Evolutionary conservation across 2,888 invertebrate genomes (phyloP).

Genomic region (Macroteleia sp.): DNA sequence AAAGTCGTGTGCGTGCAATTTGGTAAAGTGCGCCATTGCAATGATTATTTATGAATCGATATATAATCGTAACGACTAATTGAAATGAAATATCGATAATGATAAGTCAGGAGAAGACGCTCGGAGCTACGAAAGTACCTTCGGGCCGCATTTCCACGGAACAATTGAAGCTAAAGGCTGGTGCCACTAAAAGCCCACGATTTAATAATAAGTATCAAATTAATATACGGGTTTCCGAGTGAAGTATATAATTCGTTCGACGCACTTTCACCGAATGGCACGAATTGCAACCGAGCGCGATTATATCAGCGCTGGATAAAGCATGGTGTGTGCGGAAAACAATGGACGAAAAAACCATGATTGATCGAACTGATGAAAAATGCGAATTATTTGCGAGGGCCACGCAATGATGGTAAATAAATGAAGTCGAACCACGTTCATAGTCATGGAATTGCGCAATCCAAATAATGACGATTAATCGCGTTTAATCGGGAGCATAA

Average conservation of each 20-base stretch:
- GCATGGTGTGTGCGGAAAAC: constrained; percentile 41
- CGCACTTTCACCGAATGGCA: constrained; percentile 43
- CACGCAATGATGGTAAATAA: constrained; percentile 29
- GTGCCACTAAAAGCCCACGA: neutral
- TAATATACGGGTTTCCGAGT: constrained; percentile 45
- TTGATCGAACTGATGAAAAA: constrained; percentile 28
- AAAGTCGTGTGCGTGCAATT: too few relatives aligned
- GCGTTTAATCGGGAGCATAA: constrained; percentile 24
- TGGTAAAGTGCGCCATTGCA: too few relatives aligned
- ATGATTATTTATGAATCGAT: too few relatives aligned
- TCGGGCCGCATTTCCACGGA: constrained; percentile 6
- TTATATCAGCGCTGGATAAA: constrained; percentile 36
- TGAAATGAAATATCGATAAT: too few relatives aligned
- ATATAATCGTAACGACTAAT: too few relatives aligned
- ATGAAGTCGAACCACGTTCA: neutral
- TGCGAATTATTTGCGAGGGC: constrained; percentile 22
- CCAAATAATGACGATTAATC: constrained; percentile 27
- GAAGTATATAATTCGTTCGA: constrained; percentile 36
- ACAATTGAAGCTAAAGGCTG: constrained; percentile 12
- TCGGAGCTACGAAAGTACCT: too few relatives aligned
- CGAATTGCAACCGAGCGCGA: constrained; percentile 9
- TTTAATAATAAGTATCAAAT: constrained; percentile 31
- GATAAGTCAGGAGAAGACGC: too few relatives aligned
- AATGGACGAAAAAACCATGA: constrained; percentile 45
- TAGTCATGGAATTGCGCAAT: constrained; percentile 3